Conservation (phyloP, 2,888 invertebrate species). For the Oligia strigilis region DNA sequence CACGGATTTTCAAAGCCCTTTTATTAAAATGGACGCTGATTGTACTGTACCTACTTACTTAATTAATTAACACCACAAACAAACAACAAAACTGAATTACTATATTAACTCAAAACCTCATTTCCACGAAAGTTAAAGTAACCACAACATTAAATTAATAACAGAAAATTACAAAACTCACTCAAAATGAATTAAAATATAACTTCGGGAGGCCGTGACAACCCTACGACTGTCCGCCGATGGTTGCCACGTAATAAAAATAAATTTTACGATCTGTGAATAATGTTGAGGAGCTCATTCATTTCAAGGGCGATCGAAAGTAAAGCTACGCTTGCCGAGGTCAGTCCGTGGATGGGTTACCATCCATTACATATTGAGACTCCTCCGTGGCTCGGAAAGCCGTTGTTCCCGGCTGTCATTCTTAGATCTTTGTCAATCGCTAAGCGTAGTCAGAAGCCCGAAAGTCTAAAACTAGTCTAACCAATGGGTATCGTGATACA, state of each 20-base stretch:
- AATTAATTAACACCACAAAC: conserved; percentile 17
- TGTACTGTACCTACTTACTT: not conserved
- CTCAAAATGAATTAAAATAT: conserved; percentile 31
- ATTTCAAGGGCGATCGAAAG: not conserved
- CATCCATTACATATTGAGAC: not conserved
- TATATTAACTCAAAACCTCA: conserved; percentile 21
- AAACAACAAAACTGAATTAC: conserved; percentile 47
- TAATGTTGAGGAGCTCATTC: conserved; percentile 21
- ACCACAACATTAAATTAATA: conserved; percentile 35
- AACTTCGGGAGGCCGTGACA: conserved; percentile 48
- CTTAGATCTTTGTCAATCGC: not conserved
- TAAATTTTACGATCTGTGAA: conserved; percentile 68
- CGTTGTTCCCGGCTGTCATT: not conserved
- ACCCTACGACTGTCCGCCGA: conserved; percentile 51
- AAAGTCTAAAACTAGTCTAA: not conserved
- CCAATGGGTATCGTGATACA: not conserved
- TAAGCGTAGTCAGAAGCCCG: not conserved
- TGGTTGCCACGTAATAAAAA: conserved; percentile 74
- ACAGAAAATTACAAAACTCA: conserved; percentile 34
- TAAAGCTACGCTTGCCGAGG: not conserved
- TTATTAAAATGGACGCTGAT: not conserved
- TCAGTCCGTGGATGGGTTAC: not conserved
- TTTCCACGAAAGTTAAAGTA: conserved; percentile 30
- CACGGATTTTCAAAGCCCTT: not conserved
- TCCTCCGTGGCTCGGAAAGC: not conserved